Evolutionary conservation across 2,888 invertebrate genomes (phyloP).

Genomic region (Melinaea marsaeus): DNA sequence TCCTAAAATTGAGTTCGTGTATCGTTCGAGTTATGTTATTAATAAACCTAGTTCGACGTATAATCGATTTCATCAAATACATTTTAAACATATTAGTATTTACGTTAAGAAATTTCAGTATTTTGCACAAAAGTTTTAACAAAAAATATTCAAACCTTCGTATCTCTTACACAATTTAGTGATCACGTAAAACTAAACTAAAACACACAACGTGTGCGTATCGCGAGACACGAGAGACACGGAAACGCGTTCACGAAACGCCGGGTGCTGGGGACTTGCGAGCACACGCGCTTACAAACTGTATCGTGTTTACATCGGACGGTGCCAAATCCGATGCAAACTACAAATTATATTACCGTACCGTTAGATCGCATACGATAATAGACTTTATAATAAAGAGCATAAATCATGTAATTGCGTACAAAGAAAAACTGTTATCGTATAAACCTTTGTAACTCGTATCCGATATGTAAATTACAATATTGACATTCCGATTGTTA

Average conservation of each 20-base stretch:
- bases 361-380: slow-evolving; percentile 13
- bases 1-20: too few relatives aligned
- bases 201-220: slow-evolving; percentile 12
- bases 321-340: slow-evolving; percentile 34
- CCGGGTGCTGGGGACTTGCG: slow-evolving; percentile 19
- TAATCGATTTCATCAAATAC: background rate
- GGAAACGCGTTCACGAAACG: slow-evolving; percentile 20
- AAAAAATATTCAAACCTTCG: slow-evolving; percentile 13
- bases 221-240: slow-evolving; percentile 12
- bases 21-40: background rate
- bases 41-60: background rate
- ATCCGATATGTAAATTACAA: slow-evolving; percentile 23
- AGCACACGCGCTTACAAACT: slow-evolving; percentile 25
- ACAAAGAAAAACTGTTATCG: background rate
- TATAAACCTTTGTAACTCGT: background rate
- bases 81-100: background rate
- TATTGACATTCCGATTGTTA: slow-evolving; percentile 30
- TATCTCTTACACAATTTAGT: slow-evolving; percentile 17
- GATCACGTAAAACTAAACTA: slow-evolving; percentile 16
- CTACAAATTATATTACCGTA: slow-evolving; percentile 25
- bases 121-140: slow-evolving; percentile 23
- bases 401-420: slow-evolving; percentile 14
- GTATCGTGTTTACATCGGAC: slow-evolving; percentile 18
- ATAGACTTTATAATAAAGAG: slow-evolving; percentile 20
- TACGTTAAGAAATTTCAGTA: slow-evolving; percentile 34